These are phyloP conservation scores for Ctena decussata DNA, from an alignment of 2,888 invertebrate genomes.

Conservation along the genomic window DNA sequence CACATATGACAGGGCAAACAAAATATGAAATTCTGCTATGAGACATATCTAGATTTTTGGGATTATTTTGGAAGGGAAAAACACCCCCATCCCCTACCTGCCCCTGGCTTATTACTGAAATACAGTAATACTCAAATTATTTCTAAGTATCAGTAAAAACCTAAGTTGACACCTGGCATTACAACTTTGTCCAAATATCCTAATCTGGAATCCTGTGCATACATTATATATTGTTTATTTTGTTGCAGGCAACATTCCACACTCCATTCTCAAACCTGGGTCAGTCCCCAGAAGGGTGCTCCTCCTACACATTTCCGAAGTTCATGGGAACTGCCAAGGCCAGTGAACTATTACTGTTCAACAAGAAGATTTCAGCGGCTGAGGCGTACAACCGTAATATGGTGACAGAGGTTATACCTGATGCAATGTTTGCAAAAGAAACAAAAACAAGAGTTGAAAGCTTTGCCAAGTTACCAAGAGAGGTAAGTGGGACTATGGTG, in stretches of 20 bases:
- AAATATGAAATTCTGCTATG: no score
- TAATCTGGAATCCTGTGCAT: no score
- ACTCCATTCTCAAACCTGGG: slow-evolving; percentile 96
- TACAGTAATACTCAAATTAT: no score
- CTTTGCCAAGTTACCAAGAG: slow-evolving; percentile 88
- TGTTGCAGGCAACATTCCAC: slow-evolving; percentile 93
- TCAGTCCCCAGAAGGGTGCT: slow-evolving; percentile 96
- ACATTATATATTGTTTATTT: neutral
- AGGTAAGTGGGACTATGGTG: no score
- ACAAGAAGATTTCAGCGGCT: slow-evolving; percentile 92
- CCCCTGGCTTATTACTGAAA: no score
- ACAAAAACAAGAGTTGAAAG: slow-evolving; percentile 88
- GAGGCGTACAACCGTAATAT: slow-evolving; percentile 94
- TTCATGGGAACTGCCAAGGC: slow-evolving; percentile 94
- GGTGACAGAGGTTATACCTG: slow-evolving; percentile 92
- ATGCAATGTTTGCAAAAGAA: slow-evolving; percentile 89
- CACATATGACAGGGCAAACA: no score
- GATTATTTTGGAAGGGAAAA: no score
- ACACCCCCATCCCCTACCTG: no score
- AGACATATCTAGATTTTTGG: no score
- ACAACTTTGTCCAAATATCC: no score
- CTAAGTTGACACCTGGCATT: no score
- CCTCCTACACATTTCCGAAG: slow-evolving; percentile 94
- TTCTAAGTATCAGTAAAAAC: no score
- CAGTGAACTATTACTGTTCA: slow-evolving; percentile 89